Conservation (phyloP, 2,113 vertebrate species). For the Lathamus discolor region DNA sequence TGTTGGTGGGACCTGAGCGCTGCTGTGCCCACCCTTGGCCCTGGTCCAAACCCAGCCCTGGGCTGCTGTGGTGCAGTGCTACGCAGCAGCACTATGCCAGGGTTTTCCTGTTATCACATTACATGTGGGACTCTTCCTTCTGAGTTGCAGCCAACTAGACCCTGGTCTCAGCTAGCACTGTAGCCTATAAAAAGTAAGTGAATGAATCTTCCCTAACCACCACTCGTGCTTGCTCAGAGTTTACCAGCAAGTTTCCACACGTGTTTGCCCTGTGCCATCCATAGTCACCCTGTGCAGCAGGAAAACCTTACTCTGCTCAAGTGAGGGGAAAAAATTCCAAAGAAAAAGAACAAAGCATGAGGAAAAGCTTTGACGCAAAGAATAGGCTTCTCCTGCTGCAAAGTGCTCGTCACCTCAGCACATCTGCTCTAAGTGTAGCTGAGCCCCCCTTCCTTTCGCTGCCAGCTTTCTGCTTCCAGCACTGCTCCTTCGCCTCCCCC, state of each 20-base stretch:
- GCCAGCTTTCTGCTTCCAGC: background rate
- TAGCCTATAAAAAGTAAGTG: background rate
- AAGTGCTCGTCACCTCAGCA: background rate
- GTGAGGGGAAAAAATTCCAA: background rate
- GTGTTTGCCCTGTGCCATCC: background rate
- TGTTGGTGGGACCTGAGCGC: background rate
- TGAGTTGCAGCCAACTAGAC: background rate
- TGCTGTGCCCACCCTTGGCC: accelerated
- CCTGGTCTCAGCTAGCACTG: background rate
- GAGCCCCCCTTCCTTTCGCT: background rate
- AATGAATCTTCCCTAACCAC: background rate
- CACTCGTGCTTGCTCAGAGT: background rate
- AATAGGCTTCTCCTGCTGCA: background rate
- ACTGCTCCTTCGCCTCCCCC: background rate
- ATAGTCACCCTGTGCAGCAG: background rate
- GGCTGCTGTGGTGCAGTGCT: background rate
- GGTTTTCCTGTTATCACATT: too few species aligned
- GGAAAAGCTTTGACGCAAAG: background rate
- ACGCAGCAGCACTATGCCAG: accelerated
- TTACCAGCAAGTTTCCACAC: accelerated
- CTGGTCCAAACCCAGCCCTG: background rate
- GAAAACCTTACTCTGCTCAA: background rate
- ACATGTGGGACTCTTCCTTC: accelerated
- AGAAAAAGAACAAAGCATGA: background rate
- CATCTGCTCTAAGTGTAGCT: background rate